Evolutionary conservation across 2,888 invertebrate genomes (phyloP).

Genomic region (Zaprionus bogoriensis): DNA sequence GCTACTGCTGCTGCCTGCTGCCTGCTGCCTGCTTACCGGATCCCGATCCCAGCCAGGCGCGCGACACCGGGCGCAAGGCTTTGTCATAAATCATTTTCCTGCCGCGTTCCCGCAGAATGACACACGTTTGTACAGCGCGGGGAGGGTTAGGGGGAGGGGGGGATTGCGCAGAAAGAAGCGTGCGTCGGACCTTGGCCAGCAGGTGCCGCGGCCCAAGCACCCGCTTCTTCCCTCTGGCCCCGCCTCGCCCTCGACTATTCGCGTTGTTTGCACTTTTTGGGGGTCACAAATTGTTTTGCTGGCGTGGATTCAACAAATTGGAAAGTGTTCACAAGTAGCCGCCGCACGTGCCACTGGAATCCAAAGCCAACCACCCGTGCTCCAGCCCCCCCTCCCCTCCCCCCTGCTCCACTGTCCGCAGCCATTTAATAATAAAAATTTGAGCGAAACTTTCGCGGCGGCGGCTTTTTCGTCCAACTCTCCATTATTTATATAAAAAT

Average conservation of each 20-base stretch:
- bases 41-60: constrained; percentile 23
- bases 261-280: constrained; percentile 54
- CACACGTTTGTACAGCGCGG: constrained; percentile 60
- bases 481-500: constrained; percentile 78
- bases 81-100: constrained; percentile 69
- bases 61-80: constrained; percentile 23
- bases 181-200: constrained; percentile 18
- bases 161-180: too few relatives aligned
- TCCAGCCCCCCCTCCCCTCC: background rate
- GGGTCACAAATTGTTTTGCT: constrained; percentile 74
- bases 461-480: constrained; percentile 45
- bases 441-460: constrained; percentile 64
- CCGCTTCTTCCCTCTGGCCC: background rate
- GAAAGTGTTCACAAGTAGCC: constrained; percentile 74
- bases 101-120: constrained; percentile 75
- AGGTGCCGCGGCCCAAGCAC: constrained; percentile 18
- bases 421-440: constrained; percentile 72
- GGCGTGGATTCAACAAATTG: constrained; percentile 71
- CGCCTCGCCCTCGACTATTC: constrained; percentile 16
- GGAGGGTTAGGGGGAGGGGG: constrained; percentile 8
- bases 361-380: constrained; percentile 21
- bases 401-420: constrained; percentile 36
- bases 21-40: background rate
- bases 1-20: too few relatives aligned
- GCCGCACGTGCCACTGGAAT: constrained; percentile 57